phyloP scores from a whole-genome alignment of 2,113 vertebrate genomes.

The Equus przewalskii region DNA sequence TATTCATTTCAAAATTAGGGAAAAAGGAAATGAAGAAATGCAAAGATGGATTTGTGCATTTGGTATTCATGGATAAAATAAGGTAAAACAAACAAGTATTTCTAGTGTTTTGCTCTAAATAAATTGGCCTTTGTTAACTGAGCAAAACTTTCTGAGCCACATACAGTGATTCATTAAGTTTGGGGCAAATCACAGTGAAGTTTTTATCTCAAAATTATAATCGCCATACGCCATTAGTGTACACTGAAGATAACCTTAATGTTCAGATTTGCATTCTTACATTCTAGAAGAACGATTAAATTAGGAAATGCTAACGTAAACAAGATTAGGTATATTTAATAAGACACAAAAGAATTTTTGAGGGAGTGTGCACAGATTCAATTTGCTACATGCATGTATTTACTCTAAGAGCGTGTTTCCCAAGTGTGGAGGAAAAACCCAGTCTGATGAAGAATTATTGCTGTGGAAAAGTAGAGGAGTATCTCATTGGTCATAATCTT shows the following conservation, averaged over 20 bases:
- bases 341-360: conserved; percentile 24
- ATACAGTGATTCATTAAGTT: conserved; percentile 38
- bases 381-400: conserved; percentile 38
- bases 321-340: conserved; percentile 33
- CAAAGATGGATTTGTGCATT: background rate
- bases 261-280: background rate
- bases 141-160: conserved; percentile 52
- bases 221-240: background rate
- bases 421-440: conserved; percentile 48
- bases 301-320: conserved; percentile 34
- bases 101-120: conserved; percentile 2
- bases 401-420: background rate
- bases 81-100: background rate
- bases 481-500: conserved; percentile 85
- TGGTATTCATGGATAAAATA: background rate
- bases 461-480: conserved; percentile 87
- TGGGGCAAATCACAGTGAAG: conserved; percentile 70
- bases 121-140: conserved; percentile 64
- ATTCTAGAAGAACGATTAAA: background rate
- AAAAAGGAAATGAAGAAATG: background rate
- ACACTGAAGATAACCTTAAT: background rate
- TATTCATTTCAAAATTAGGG: background rate
- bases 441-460: conserved; percentile 86
- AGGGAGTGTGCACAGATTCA: background rate
- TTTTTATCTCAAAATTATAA: conserved; percentile 78